Base-by-base conservation (phyloP, 2,888 invertebrate species). In the Chaetogeoica ovagalla region DNA sequence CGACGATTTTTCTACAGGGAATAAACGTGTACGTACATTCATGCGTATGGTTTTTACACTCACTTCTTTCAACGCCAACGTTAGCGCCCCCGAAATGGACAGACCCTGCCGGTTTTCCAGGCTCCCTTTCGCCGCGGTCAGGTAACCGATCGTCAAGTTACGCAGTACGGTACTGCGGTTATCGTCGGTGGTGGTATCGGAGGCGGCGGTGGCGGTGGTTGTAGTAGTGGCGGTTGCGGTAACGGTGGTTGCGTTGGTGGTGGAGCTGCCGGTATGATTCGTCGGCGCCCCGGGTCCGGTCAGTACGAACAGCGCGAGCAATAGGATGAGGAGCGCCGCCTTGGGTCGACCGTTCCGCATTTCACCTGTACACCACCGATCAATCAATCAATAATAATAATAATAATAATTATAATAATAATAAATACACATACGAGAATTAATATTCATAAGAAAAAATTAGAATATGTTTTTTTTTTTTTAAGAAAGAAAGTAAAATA, bases 1-100 rank as follows among this genome's bases (percentile, higher is more conserved):
- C 11, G 48, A 11, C 1, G 3, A 13, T 48, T 48, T 48, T 48
- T 43, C 1, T 13, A 13, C 15, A 43, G 4, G 43, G 9, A 43
- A 7, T 7, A 43, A 43, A 43, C 8, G 4, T 39, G 39, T 39
- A 48, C 48, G 13, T 48, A 13, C 2, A 13, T 15, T 13, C 13
- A 15, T 3, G 48, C 30, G 30, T 30, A 30, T 4, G 4, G 30
- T 30, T 30, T 30, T 13, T 3, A 48, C 30, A 82, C 84, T 84
- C 85, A 96, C 94, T 89, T 93, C 91, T 84, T 95, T 91, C 81
- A 97, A 89, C 75, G 97, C 97, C 90, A 94, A 91, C 68, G 94
- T 91, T 84, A 97, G 90, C 76, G 97, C 97, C 81, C 97, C 97
- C 75, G 95, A 95, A 85, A 96, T 93, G 83, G 93, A 90, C 84